Conservation (phyloP, 2,888 invertebrate species). For the Microplitis manilae region DNA sequence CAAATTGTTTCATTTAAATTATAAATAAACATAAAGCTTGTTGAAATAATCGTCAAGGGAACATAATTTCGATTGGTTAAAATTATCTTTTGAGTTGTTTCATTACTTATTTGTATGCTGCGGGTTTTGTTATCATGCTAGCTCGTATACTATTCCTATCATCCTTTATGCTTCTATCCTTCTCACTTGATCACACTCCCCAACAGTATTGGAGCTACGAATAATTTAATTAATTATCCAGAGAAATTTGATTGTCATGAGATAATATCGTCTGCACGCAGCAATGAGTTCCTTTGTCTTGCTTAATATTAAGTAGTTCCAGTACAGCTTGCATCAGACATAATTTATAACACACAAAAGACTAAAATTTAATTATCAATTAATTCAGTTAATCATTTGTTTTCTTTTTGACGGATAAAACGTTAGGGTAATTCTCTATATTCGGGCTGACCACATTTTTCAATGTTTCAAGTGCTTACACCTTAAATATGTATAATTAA, state of each 20-base stretch:
- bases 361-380: no score
- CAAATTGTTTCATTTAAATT: neutral
- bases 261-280: conserved; percentile 57
- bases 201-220: conserved; percentile 54
- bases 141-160: conserved; percentile 7
- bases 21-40: neutral
- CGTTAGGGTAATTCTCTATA: no score
- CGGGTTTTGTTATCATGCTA: conserved; percentile 25
- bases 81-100: neutral
- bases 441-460: no score
- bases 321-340: neutral
- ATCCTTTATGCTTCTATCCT: conserved; percentile 3
- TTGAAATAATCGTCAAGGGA: neutral
- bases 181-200: neutral
- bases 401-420: no score
- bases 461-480: no score
- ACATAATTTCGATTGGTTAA: neutral
- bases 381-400: no score
- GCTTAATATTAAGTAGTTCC: neutral
- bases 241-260: conserved; percentile 62
- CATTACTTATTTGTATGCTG: conserved; percentile 57
- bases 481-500: no score
- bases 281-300: neutral
- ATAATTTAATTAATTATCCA: conserved; percentile 65
- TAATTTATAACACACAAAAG: neutral